phyloP scores from a whole-genome alignment of 2,797 vertebrate genomes.

The Scarus forsteni region DNA sequence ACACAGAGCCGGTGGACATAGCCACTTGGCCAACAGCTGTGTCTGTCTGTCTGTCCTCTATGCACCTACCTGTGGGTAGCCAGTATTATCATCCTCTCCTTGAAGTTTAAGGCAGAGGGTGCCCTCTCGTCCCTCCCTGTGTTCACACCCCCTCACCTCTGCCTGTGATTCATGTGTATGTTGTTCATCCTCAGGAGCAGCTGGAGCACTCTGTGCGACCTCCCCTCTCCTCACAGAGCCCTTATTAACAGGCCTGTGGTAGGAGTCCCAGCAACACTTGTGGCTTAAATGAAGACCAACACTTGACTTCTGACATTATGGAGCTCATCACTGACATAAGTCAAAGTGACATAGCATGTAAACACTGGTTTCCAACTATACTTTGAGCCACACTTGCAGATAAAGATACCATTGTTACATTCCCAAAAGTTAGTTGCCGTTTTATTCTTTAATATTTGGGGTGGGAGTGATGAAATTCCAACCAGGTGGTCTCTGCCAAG shows the following conservation, averaged over 20 bases:
- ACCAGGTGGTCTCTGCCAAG: constrained; percentile 24
- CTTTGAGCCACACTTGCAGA: constrained; percentile 39
- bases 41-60: neutral
- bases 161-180: constrained; percentile 67
- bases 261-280: constrained; percentile 58
- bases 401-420: constrained; percentile 10
- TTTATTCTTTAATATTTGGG: constrained; percentile 9
- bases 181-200: constrained; percentile 78
- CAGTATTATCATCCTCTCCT: constrained; percentile 67
- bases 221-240: constrained; percentile 64
- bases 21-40: no score
- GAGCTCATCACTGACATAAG: constrained; percentile 56
- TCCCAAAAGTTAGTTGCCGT: constrained; percentile 3
- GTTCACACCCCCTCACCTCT: constrained; percentile 65
- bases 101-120: constrained; percentile 62
- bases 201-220: constrained; percentile 82
- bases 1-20: no score
- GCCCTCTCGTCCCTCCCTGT: constrained; percentile 63
- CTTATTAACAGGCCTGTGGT: constrained; percentile 59
- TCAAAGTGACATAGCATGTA: constrained; percentile 45
- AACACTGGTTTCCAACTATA: constrained; percentile 22
- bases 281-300: constrained; percentile 51
- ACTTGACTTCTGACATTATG: constrained; percentile 41
- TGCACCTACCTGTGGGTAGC: constrained; percentile 1
- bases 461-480: constrained; percentile 19